phyloP scores from a whole-genome alignment of 2,113 vertebrate genomes.

The Cygnus buccinator region DNA sequence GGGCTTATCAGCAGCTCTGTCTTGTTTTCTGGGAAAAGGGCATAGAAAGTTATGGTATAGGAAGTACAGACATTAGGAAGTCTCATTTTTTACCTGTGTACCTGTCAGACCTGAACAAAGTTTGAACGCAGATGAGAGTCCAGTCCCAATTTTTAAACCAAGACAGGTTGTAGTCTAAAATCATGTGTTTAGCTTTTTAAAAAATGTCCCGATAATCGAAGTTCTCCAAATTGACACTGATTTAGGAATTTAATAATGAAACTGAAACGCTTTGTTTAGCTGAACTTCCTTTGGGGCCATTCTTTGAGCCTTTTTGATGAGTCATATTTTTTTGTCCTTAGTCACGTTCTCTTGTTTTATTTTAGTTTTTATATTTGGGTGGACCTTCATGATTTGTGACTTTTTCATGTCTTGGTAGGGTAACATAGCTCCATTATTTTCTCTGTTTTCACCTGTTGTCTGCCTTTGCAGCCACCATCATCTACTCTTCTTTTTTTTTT shows the following conservation, averaged over 20 bases:
- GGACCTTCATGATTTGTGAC: neutral
- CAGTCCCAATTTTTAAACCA: neutral
- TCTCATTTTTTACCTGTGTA: neutral
- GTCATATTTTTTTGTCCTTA: neutral
- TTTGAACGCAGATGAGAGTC: neutral
- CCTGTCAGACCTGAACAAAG: neutral
- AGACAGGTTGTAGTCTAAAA: neutral
- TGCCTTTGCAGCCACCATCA: neutral
- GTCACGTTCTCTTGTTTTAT: neutral
- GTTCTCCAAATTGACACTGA: neutral
- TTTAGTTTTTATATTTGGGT: neutral
- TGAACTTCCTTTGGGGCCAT: neutral
- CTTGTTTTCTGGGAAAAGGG: constrained; percentile 19
- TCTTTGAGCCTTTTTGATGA: neutral
- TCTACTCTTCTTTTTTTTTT: neutral
- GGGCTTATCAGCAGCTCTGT: constrained; percentile 24
- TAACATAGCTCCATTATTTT: neutral
- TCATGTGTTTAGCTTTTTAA: neutral
- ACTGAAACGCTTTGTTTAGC: neutral
- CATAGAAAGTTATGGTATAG: neutral
- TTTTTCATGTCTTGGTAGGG: neutral
- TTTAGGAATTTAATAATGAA: neutral
- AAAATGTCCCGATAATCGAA: neutral
- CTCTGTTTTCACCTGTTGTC: neutral
- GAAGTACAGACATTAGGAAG: neutral